These are phyloP conservation scores for Neolamprologus sp. DNA, from an alignment of 2,113 vertebrate genomes.

Conservation along the genomic window DNA sequence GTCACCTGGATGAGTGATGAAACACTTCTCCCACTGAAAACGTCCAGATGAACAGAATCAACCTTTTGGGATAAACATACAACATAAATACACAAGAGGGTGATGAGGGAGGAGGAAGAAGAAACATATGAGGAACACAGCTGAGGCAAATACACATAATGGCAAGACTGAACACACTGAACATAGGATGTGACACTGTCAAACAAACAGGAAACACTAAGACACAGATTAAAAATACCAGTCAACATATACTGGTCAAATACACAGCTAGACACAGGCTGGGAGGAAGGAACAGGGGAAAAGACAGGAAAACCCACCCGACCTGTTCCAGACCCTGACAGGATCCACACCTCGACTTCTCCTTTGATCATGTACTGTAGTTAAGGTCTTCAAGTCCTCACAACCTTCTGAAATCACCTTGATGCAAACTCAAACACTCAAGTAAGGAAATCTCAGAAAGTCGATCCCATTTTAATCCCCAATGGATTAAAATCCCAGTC, in stretches of 20 bases:
- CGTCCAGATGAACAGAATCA: neutral
- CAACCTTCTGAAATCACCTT: neutral
- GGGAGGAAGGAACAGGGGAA: fast-evolving
- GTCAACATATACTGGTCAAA: neutral
- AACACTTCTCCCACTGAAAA: neutral
- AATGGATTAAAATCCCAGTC: neutral
- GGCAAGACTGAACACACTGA: neutral
- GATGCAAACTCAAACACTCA: neutral
- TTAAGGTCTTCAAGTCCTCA: neutral
- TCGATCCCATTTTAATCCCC: neutral
- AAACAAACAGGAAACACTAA: neutral
- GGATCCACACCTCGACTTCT: neutral
- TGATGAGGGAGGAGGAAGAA: neutral
- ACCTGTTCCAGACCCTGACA: neutral
- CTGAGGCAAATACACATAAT: neutral
- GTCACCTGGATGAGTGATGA: neutral
- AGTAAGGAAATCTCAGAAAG: neutral
- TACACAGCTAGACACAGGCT: neutral
- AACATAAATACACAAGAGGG: neutral
- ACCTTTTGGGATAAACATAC: neutral
- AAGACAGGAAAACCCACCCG: neutral
- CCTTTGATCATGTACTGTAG: neutral
- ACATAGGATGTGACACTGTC: neutral
- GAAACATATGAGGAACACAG: neutral
- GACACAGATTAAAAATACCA: neutral